Evolutionary conservation across 2,113 vertebrate species (phyloP).

Genomic region (Rafetus swinhoei): DNA sequence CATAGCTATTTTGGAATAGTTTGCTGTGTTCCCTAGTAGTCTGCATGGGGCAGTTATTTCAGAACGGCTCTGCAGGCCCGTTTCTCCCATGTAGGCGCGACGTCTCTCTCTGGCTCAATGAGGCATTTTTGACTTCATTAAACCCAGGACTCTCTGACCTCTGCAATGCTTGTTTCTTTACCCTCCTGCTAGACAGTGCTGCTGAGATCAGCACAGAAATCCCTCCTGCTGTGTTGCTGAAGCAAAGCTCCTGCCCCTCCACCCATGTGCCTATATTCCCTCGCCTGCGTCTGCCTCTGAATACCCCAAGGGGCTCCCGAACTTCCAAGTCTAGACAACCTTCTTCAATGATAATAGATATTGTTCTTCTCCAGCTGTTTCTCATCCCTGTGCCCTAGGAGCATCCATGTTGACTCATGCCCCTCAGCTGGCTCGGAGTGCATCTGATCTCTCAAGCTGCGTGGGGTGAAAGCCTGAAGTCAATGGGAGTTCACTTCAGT

Average conservation of each 20-base stretch:
- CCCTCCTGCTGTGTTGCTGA: accelerated
- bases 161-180: neutral
- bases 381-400: neutral
- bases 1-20: neutral
- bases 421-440: neutral
- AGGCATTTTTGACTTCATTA: neutral
- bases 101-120: neutral
- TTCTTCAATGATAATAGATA: accelerated
- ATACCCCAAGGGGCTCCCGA: neutral
- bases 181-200: neutral
- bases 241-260: neutral
- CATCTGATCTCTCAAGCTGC: neutral
- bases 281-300: accelerated
- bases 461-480: neutral
- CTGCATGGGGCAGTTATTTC: neutral
- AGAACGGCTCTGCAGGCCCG: accelerated
- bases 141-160: neutral
- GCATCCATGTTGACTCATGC: neutral
- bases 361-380: neutral
- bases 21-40: neutral
- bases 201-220: neutral
- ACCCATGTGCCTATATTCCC: neutral
- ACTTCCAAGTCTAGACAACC: accelerated
- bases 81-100: neutral
- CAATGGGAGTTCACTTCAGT: neutral